Conservation (phyloP, 2,113 vertebrate species). For the Empidonax alnorum region DNA sequence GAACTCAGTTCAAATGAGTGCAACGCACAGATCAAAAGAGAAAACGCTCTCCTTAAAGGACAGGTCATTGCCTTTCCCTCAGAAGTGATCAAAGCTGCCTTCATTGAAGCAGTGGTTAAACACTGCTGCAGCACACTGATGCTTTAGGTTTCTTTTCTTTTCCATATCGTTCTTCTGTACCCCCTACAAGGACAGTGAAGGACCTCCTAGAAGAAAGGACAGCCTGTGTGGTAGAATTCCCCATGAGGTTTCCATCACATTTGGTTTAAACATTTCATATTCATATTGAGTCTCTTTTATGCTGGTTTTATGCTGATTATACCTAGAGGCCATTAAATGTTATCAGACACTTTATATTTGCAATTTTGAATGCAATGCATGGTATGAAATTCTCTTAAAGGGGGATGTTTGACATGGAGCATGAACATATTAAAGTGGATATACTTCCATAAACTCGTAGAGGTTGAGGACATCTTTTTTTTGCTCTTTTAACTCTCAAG, state of each 20-base stretch:
- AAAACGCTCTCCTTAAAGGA: background rate
- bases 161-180: background rate
- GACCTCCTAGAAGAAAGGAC: slow-evolving; percentile 55
- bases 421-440: background rate
- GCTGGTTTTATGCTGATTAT: slow-evolving; percentile 54
- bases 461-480: background rate
- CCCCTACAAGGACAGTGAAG: slow-evolving; percentile 29
- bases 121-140: background rate
- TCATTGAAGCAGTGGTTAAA: slow-evolving; percentile 31
- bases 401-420: slow-evolving; percentile 20
- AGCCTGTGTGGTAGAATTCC: slow-evolving; percentile 8
- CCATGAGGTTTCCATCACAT: slow-evolving; percentile 4
- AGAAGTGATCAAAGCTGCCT: slow-evolving; percentile 34
- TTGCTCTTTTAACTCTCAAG: background rate
- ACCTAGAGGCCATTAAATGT: slow-evolving; percentile 59
- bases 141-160: background rate
- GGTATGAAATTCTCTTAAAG: background rate
- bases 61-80: background rate
- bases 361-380: background rate
- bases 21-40: background rate
- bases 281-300: slow-evolving; percentile 41
- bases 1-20: background rate
- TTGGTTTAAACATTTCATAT: slow-evolving; percentile 42
- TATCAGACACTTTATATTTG: slow-evolving; percentile 41
- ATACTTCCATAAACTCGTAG: background rate